Percentiles rank a stretch among this genome's conserved stretches.
phyloP scores from a whole-genome alignment of 2,888 invertebrate genomes.

The Plebejus anna region DNA sequence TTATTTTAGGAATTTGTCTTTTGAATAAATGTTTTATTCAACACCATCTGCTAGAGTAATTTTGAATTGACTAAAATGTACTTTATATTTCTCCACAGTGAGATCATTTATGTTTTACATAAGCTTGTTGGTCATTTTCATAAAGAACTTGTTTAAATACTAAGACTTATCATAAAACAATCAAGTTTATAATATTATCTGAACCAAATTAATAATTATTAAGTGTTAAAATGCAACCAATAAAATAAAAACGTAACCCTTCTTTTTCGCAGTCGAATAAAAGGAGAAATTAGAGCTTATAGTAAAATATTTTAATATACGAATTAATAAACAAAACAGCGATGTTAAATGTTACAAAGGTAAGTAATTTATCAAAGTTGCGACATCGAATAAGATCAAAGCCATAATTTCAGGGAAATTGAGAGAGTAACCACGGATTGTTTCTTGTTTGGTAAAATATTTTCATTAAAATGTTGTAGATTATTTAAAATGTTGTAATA shows the following conservation, averaged over 20 bases:
- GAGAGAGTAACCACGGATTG: not conserved
- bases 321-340: not conserved
- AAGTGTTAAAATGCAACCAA: not conserved
- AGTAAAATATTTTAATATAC: not conserved
- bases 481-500: not conserved
- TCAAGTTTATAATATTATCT: not conserved
- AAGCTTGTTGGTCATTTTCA: not conserved
- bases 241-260: too few relatives aligned
- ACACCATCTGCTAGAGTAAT: constrained; percentile 15
- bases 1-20: constrained; percentile 31
- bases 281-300: too few relatives aligned
- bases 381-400: not conserved
- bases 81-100: constrained; percentile 2
- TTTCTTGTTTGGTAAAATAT: not conserved
- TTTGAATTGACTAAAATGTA: constrained; percentile 10
- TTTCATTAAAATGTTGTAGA: not conserved
- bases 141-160: not conserved
- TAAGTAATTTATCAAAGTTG: not conserved
- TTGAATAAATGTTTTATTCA: constrained; percentile 31
- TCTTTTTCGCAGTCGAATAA: too few relatives aligned
- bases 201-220: not conserved
- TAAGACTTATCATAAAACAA: not conserved
- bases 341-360: not conserved
- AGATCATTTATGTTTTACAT: not conserved
- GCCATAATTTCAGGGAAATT: not conserved